phyloP scores from a whole-genome alignment of 2,113 vertebrate genomes.

The Tupaia chinensis region DNA sequence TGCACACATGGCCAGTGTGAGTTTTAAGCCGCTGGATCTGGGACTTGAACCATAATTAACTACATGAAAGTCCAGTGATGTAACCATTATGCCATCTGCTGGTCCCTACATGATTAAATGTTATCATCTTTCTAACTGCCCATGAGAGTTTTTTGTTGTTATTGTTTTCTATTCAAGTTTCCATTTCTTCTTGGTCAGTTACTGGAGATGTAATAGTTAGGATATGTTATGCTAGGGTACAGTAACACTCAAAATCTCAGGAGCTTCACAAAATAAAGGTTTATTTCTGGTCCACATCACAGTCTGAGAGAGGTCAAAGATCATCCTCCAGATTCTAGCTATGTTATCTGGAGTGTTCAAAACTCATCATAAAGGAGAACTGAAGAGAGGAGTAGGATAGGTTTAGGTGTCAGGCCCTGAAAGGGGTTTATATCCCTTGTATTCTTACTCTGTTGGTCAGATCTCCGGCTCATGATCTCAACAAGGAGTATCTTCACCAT shows the following conservation, averaged over 20 bases:
- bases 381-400: background rate
- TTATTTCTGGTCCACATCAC: background rate
- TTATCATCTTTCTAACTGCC: conserved; percentile 31
- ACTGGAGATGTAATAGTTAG: background rate
- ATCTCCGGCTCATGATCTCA: background rate
- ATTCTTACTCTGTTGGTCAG: background rate
- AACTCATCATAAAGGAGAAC: background rate
- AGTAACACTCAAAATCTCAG: background rate
- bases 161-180: background rate
- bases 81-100: too few species aligned
- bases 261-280: background rate
- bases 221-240: background rate
- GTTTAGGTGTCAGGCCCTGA: background rate
- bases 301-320: background rate
- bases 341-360: background rate
- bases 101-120: background rate
- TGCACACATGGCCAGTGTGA: too few species aligned
- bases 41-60: too few species aligned
- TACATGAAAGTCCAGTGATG: too few species aligned
- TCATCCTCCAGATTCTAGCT: background rate
- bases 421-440: background rate
- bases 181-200: background rate
- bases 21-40: too few species aligned
- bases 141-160: background rate
- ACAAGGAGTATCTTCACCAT: background rate